Evolutionary conservation across 2,113 vertebrate species (phyloP).

Genomic region (Hiodon alosoides): DNA sequence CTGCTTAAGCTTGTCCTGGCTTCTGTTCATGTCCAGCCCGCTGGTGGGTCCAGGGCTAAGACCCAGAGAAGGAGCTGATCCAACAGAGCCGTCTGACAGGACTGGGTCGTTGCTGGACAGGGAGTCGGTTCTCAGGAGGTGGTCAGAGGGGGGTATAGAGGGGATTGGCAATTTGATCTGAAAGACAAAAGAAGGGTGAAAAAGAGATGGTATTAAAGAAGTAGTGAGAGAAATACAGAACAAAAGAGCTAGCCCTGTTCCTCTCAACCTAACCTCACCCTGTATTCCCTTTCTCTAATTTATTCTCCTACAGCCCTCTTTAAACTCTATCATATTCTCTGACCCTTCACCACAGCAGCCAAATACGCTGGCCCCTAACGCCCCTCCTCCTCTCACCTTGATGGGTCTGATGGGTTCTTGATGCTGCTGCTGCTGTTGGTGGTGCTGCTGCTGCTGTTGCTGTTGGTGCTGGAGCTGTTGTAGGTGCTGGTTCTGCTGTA

Average conservation of each 20-base stretch:
- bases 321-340: no score
- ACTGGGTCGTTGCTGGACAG: constrained; percentile 56
- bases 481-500: constrained; percentile 35
- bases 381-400: constrained; percentile 48
- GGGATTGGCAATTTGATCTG: constrained; percentile 57
- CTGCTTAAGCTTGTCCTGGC: constrained; percentile 71
- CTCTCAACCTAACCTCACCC: not conserved
- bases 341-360: not conserved
- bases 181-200: constrained; percentile 17
- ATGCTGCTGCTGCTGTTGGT: constrained; percentile 48
- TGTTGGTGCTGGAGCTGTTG: constrained; percentile 36
- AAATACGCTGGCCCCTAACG: not conserved
- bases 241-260: not conserved
- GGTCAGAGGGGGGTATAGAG: constrained; percentile 51
- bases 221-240: not conserved
- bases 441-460: constrained; percentile 40
- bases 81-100: constrained; percentile 60
- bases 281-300: no score
- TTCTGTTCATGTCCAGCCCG: constrained; percentile 63
- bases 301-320: no score
- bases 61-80: constrained; percentile 61
- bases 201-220: constrained; percentile 7
- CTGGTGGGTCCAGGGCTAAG: constrained; percentile 56
- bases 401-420: constrained; percentile 54
- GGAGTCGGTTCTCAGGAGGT: constrained; percentile 58